Evolutionary conservation across 2,113 vertebrate genomes (phyloP).

Genomic region (Eubucco bourcierii): DNA sequence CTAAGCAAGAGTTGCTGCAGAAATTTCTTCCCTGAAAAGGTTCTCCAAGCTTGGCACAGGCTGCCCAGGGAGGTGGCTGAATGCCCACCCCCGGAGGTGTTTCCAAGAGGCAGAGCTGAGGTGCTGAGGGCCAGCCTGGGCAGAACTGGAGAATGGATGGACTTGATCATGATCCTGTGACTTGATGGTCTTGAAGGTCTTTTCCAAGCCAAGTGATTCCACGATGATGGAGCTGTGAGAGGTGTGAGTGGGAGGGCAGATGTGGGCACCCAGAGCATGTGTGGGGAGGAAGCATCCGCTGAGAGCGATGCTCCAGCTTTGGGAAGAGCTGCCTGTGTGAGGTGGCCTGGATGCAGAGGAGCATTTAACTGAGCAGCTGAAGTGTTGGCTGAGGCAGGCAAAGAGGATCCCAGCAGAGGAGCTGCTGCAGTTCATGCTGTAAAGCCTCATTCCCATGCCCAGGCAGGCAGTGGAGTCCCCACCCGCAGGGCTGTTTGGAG

Average conservation of each 20-base stretch:
- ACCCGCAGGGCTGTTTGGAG: too few species aligned
- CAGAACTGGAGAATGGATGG: too few species aligned
- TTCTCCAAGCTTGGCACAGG: too few species aligned
- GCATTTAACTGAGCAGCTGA: neutral
- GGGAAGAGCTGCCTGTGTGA: neutral
- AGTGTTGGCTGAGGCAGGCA: neutral
- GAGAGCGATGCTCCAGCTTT: neutral
- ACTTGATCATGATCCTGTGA: too few species aligned
- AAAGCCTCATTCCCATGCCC: neutral
- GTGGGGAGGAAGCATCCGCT: neutral
- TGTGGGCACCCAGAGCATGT: neutral
- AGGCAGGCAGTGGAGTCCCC: too few species aligned
- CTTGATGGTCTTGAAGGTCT: too few species aligned
- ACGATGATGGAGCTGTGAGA: neutral
- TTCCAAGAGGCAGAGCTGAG: too few species aligned
- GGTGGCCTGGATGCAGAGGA: neutral
- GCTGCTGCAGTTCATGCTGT: neutral
- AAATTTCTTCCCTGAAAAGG: too few species aligned
- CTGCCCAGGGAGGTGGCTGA: too few species aligned
- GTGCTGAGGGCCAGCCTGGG: too few species aligned
- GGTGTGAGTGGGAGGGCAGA: rapidly evolving
- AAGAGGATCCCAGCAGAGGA: neutral
- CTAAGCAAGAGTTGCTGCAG: neutral
- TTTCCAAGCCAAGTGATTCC: too few species aligned
- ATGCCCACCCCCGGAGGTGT: too few species aligned